Base-by-base conservation (phyloP, 2,113 vertebrate genomes). In the Merops nubicus region DNA sequence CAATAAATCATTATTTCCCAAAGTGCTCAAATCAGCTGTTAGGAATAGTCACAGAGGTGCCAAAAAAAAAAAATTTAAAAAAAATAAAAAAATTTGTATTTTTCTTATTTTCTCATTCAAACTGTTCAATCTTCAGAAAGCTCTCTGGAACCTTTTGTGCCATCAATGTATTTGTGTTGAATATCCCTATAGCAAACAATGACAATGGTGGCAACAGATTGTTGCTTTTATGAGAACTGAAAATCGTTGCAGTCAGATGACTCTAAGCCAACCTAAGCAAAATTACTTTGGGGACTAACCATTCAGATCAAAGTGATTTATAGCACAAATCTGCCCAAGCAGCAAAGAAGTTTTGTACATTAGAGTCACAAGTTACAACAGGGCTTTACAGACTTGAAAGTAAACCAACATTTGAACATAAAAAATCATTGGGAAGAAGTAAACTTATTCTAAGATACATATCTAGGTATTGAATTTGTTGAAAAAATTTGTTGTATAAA, bases 211-310 rank as follows among this genome's bases (percentile, higher is more conserved):
- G 8, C 43, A 81, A 80, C 57, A 70, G 31, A 94, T 63, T 89
- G 63, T 36, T 64, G 33, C 8, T 76, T 91, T 88, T 93, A 82
- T 72, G 63, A 81, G 96, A 96, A 76, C 31, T 60, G 36, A 83
- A 93, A 94, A 62, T 75, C 54, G 28, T 85, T 94, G 29, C 6
- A 62, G 80, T 91, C 70, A 79, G 59, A 93, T 57, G 15, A 59
- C 34, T 84, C 34, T 59, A 84, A 91, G 69, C 23, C 79, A 94
- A 92, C 93, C 38, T 92, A 47, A 89, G 38, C 6, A 91, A 96
- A 97, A 96, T 76, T 1, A 72, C 69, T 77, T 89, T 69, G 34
- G 63, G 21, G 16, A 75, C 13, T 43, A 88, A 77, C 40, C 62
- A 57, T 84, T 92, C 69, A 89, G 47, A 79, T 88, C 48, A 68